Evolutionary conservation across 2,113 vertebrate genomes (phyloP), one percentile per base, ranked within the genome.

Genomic region (Neotragus moschatus): DNA sequence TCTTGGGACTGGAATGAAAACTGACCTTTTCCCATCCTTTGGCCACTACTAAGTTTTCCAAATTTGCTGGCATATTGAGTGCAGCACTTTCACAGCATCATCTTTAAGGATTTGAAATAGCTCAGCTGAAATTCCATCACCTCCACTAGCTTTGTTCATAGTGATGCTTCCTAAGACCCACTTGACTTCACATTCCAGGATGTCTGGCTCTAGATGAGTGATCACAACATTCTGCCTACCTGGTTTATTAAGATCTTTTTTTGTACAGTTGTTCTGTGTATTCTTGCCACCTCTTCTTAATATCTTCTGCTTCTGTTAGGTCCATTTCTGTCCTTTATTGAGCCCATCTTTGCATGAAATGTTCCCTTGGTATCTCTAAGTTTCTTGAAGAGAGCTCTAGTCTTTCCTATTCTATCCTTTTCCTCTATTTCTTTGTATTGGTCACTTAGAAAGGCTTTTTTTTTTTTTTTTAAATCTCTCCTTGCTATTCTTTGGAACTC

Each of bases 11-110:
- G 63, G n/a, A 70, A 70, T 70, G 63, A 70, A 66, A 36, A 70
- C 0, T 6, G 63, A 70, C 19, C 5, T 70, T 70, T 70, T 6
- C 5, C n/a, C 0, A 2, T 70, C n/a, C 9, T 23, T 10, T 36
- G 19, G n/a, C 19, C 63, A 70, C n/a, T 70, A 9, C n/a, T 70
- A 11, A 36, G n/a, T 70, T 36, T 70, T 70, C n/a, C n/a, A 70
- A 23, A 36, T 36, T 36, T 70, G 63, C 63, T 70, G n/a, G n/a
- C 63, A 36, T 70, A 6, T 21, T 70, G 63, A 70, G n/a, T 70
- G n/a, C 9, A 70, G 19, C 63, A 36, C 63, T 36, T 70, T 70
- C 63, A 70, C 9, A 23, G n/a, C 9, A 70, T 70, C 63, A 36
- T 70, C 63, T 36, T 70, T 70, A 0, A 70, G n/a, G n/a, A 70